Evolutionary conservation across 2,797 vertebrate species (phyloP), one percentile per base, ranked within the genome.

Genomic region (Galagoides demidoff): DNA sequence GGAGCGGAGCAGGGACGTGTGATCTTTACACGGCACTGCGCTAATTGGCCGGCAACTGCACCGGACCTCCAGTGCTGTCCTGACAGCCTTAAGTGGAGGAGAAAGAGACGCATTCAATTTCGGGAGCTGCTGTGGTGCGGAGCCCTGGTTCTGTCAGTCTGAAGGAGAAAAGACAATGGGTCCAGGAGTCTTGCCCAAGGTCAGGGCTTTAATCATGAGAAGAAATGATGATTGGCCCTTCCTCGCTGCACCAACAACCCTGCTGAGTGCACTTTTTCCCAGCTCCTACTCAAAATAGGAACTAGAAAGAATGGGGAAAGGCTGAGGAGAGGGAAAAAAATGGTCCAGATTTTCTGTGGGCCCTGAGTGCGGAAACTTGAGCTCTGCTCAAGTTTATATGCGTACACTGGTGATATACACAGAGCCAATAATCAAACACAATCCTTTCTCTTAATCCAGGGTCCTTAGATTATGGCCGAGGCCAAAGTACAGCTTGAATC

Each of bases 251-350:
- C 39, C 59, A 88, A 45, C 10, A 49, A 49, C 23, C 37, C 74
- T 76, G 66, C 68, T 0, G 9, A 77, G 39, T 68, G 45, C 1
- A 9, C 12, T 20, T 73, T 77, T 71, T n/a, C 77, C 43, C 20
- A 70, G 34, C 6, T 92, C 20, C 78, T 82, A 73, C 20, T 84
- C 61, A 87, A 92, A 97, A 68, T 37, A 19, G 22, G 31, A 96
- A 76, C 34, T 22, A 81, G 25, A 61, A 90, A 94, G 19, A 87
- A 64, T n/a, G 5, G 14, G 12, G 66, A 61, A 90, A 2, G 31
- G 7, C 5, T 70, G 66, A 66, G 39, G 45, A 52, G 23, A 57
- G 61, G 34, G 16, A 34, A 7, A 68, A 39, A 45, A 39, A 45
- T 7, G 84, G 3, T 43, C 68, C 8, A 61, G 37, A 52, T 7